Base-by-base conservation (phyloP, 2,113 vertebrate genomes). In the Pseudonaja textilis region DNA sequence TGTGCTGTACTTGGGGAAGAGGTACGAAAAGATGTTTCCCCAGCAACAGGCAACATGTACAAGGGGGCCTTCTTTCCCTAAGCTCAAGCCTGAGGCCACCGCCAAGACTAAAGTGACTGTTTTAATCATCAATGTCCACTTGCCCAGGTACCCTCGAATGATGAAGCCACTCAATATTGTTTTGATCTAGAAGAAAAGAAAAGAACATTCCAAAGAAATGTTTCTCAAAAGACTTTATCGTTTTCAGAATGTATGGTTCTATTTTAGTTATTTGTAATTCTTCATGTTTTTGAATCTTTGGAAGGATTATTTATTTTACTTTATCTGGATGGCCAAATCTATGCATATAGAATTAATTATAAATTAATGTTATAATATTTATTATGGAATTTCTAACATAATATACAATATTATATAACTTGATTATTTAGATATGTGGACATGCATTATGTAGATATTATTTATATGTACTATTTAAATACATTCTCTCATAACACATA, bases 1-100 rank as follows among this genome's bases (percentile, higher is more conserved):
- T 97, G 99, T 99, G 98, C 99, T 99, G 97, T 99, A 99, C 97
- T 99, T 99, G 88, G 99, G 99, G 97, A 99, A 99, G 96, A 99
- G 98, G 98, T 99, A 99, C 93, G 99, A 99, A 98, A 99, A 99
- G 97, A 99, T 99, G 98, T 99, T 99, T 93, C 99, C 99, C 89
- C 99, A 99, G 98, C 99, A 99, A 97, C 99, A 99, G 94, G 99
- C 99, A 96, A 99, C 99, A 7, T 99, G 99, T 85, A 99, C 99
- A 94, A 99, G 96, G 16, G 99, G 99, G 1, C 99, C 99, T 96
- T 99, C 99, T 96, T 99, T 99, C 93, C 99, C 99, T 97, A 99
- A 98, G 96, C 99, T 99, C 94, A 99, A 98, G 86, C 99, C 99
- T 3, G 99, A 99, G 50, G 99, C 99, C 85, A 99, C 99, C 6